Percentiles rank a stretch among this genome's conserved stretches.
Conservation (phyloP, 2,113 vertebrate genomes). For the Thunnus thynnus region DNA sequence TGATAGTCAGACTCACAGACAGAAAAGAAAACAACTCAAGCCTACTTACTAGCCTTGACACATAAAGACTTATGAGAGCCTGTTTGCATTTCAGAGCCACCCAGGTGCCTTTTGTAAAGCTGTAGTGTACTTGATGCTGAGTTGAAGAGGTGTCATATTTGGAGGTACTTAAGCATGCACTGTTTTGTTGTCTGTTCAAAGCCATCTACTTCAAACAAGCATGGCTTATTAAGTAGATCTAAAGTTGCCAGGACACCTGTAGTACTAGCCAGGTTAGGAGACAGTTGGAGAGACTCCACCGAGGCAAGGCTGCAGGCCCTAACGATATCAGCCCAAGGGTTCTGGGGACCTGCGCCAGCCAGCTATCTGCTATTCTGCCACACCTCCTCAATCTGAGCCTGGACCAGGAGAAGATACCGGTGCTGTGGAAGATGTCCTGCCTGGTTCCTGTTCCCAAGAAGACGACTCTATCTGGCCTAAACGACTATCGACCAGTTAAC, state of each 20-base stretch:
- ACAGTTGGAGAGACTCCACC: too few species aligned
- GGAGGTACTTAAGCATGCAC: constrained; percentile 76
- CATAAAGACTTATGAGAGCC: constrained; percentile 73
- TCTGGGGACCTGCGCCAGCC: too few species aligned
- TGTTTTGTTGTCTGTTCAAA: constrained; percentile 83
- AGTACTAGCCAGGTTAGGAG: too few species aligned
- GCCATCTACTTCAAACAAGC: constrained; percentile 77
- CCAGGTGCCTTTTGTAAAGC: constrained; percentile 79
- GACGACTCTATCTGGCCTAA: too few species aligned
- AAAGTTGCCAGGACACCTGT: constrained; percentile 82
- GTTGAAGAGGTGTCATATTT: constrained; percentile 81
- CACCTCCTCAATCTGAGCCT: too few species aligned
- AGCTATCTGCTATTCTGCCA: too few species aligned
- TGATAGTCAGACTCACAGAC: constrained; percentile 53
- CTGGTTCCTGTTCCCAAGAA: too few species aligned
- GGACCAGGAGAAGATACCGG: too few species aligned
- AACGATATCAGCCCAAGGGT: too few species aligned
- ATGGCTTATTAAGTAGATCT: constrained; percentile 76
- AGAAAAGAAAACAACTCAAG: constrained; percentile 68
- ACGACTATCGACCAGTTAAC: too few species aligned
- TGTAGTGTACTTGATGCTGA: constrained; percentile 78
- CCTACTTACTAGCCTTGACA: constrained; percentile 74
- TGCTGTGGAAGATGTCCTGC: too few species aligned
- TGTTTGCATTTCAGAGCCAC: constrained; percentile 82
- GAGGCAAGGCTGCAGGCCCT: too few species aligned